A percentile compares a stretch with the other conserved stretches of the same genome.
Evolutionary conservation across 2,888 invertebrate genomes (phyloP).

Genomic region (Cheilosia variabilis): DNA sequence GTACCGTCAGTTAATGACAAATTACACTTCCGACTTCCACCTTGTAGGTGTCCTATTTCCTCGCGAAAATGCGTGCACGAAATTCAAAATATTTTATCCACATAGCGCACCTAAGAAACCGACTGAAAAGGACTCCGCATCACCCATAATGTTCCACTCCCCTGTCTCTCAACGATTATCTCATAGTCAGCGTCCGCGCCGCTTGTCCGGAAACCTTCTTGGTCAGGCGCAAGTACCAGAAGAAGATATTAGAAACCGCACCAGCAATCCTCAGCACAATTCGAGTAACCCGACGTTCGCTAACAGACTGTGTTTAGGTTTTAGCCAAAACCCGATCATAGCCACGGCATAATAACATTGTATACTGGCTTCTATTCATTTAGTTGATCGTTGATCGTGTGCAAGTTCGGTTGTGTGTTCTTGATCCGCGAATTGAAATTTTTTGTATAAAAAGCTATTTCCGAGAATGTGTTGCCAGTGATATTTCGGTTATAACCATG

Average conservation of each 20-base stretch:
- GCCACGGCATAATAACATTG: slow-evolving; percentile 48
- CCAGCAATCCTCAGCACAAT: slow-evolving; percentile 15
- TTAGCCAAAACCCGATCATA: slow-evolving; percentile 63
- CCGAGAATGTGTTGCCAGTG: slow-evolving; percentile 37
- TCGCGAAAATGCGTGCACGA: slow-evolving; percentile 33
- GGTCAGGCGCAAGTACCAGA: slow-evolving; percentile 41
- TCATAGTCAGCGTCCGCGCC: slow-evolving; percentile 30
- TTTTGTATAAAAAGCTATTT: neutral
- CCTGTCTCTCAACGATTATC: slow-evolving; percentile 51
- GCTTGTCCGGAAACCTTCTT: slow-evolving; percentile 33
- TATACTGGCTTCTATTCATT: slow-evolving; percentile 58
- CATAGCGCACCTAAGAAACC: slow-evolving; percentile 8
- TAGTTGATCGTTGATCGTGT: slow-evolving; percentile 66
- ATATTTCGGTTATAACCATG: slow-evolving; percentile 17
- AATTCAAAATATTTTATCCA: slow-evolving; percentile 21
- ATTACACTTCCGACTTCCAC: slow-evolving; percentile 6
- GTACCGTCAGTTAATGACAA: slow-evolving; percentile 13
- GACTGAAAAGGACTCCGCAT: slow-evolving; percentile 25
- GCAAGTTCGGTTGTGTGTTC: slow-evolving; percentile 72
- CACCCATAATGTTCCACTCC: slow-evolving; percentile 26
- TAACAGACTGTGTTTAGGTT: slow-evolving; percentile 48
- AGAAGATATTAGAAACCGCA: slow-evolving; percentile 40
- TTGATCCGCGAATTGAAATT: slow-evolving; percentile 39
- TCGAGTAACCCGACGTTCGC: slow-evolving; percentile 39
- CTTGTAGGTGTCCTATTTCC: slow-evolving; percentile 23